Percentiles rank a stretch among this genome's conserved stretches.
phyloP scores from a whole-genome alignment of 2,113 vertebrate genomes.

The Cephalopterus ornatus region DNA sequence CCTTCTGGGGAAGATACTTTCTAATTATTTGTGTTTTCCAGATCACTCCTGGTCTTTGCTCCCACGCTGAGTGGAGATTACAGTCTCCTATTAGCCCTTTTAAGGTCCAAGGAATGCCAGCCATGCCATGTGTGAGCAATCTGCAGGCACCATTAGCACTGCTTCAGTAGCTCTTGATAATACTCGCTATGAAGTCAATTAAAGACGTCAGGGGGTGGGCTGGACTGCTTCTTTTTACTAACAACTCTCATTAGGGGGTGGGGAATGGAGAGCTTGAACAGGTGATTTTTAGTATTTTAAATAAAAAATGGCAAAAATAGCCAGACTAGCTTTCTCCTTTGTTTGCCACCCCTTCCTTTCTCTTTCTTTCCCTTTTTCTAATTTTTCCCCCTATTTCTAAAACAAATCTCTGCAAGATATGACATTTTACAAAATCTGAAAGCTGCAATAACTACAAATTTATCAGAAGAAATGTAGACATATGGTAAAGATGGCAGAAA shows the following conservation, averaged over 20 bases:
- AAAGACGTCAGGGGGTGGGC: conserved; percentile 72
- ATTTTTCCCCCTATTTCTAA: background rate
- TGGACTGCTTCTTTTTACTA: conserved; percentile 53
- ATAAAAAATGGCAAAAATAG: background rate
- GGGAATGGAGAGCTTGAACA: conserved; percentile 26
- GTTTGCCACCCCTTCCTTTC: background rate
- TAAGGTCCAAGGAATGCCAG: conserved; percentile 62
- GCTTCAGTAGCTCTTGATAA: conserved; percentile 73
- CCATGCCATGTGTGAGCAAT: conserved; percentile 71
- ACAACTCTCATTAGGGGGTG: conserved; percentile 42
- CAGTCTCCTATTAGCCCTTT: conserved; percentile 54
- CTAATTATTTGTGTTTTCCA: conserved; percentile 52
- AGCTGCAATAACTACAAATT: background rate
- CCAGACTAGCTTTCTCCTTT: background rate
- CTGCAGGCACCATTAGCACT: conserved; percentile 73
- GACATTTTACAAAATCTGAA: background rate
- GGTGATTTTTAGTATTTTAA: conserved; percentile 50
- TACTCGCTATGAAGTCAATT: conserved; percentile 72
- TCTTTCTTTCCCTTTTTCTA: background rate
- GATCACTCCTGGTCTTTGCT: conserved; percentile 34
- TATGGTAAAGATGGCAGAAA: background rate
- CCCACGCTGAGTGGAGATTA: conserved; percentile 44
- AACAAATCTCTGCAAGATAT: background rate
- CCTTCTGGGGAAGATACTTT: conserved; percentile 1
- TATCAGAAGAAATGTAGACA: background rate